Percentiles rank a stretch among this genome's conserved stretches.
These are phyloP conservation scores for Syritta pipiens DNA, from an alignment of 2,888 invertebrate genomes.

Conservation along the genomic window DNA sequence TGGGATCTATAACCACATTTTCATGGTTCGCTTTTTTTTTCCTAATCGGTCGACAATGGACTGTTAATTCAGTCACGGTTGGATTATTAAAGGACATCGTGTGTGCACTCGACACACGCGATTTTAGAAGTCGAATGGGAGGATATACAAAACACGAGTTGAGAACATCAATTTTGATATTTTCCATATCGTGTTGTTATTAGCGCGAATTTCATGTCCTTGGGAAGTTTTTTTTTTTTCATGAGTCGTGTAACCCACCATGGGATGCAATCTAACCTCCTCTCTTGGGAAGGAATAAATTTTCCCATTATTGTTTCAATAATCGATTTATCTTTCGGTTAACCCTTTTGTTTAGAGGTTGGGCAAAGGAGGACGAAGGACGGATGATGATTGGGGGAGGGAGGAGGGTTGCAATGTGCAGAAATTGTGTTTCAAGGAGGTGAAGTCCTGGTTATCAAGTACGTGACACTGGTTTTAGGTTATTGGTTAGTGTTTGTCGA, in stretches of 20 bases:
- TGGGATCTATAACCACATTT: too few species aligned
- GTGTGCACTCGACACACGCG: conserved; percentile 27
- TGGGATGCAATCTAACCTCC: too few species aligned
- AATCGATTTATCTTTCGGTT: conserved; percentile 23
- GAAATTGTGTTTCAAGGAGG: not conserved
- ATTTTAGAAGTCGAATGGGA: too few species aligned
- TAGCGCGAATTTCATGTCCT: conserved; percentile 26
- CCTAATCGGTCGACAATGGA: conserved; percentile 17
- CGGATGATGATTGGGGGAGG: not conserved
- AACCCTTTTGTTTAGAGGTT: not conserved
- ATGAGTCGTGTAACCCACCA: conserved; percentile 57
- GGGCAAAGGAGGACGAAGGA: too few species aligned
- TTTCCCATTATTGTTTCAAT: conserved; percentile 17
- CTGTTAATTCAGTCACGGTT: not conserved
- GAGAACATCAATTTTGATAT: too few species aligned
- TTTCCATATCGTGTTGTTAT: conserved; percentile 7
- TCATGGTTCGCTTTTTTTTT: not conserved
- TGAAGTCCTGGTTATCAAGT: not conserved
- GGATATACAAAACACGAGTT: too few species aligned
- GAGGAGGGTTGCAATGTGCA: not conserved
- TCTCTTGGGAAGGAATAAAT: too few species aligned
- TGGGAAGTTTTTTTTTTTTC: conserved; percentile 16
- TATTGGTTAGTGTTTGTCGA: not conserved
- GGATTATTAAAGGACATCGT: not conserved
- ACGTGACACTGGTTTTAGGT: conserved; percentile 6